Evolutionary conservation across 2,113 vertebrate genomes (phyloP).

Genomic region (Pagrus major): DNA sequence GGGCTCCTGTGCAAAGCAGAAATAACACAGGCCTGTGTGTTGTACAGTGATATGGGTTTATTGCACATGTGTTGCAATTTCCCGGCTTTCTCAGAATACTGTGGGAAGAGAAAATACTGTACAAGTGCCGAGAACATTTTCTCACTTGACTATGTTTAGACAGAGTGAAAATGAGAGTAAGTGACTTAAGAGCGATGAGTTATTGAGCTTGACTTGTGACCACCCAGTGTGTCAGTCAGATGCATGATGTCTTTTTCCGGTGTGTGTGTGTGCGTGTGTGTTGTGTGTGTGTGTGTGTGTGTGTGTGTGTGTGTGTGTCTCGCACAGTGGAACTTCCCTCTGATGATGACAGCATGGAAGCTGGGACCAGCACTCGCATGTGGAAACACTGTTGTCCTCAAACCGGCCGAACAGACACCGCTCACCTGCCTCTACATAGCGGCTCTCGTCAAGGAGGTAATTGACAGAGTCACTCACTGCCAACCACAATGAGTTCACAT

Average conservation of each 20-base stretch:
- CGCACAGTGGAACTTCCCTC: slow-evolving; percentile 98
- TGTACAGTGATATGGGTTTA: slow-evolving; percentile 73
- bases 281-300: slow-evolving; percentile 42
- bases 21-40: slow-evolving; percentile 80
- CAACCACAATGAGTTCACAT: neutral
- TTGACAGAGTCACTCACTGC: neutral
- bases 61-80: slow-evolving; percentile 82
- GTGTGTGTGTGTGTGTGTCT: slow-evolving; percentile 42
- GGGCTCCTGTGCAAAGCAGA: slow-evolving; percentile 78
- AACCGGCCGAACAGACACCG: slow-evolving; percentile 97
- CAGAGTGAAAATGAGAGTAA: slow-evolving; percentile 77
- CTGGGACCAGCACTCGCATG: slow-evolving; percentile 95
- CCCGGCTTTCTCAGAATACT: slow-evolving; percentile 77
- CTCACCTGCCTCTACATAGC: slow-evolving; percentile 97
- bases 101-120: slow-evolving; percentile 78
- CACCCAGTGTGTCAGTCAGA: slow-evolving; percentile 76
- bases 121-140: slow-evolving; percentile 76
- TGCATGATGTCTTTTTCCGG: slow-evolving; percentile 72
- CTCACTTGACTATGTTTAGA: slow-evolving; percentile 80
- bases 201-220: slow-evolving; percentile 78
- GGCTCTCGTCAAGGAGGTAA: slow-evolving; percentile 96
- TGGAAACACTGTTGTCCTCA: slow-evolving; percentile 96
- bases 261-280: slow-evolving; percentile 33
- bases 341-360: slow-evolving; percentile 99
- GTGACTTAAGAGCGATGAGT: slow-evolving; percentile 76